Percentiles rank a stretch among this genome's conserved stretches.
phyloP scores from a whole-genome alignment of 1,140 invertebrate genomes.

The Heliconius melpomene region DNA sequence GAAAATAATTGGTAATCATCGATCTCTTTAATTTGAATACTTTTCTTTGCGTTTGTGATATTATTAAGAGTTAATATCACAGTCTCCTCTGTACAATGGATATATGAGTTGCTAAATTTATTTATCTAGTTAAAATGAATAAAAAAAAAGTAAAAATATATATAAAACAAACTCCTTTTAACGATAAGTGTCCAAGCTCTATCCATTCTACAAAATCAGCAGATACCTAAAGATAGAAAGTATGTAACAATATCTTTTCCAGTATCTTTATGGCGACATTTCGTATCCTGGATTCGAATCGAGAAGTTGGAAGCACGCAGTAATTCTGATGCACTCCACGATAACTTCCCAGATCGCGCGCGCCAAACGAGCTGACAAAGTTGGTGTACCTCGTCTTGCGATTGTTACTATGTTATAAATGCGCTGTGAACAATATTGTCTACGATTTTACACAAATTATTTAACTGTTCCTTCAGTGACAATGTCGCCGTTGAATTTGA shows the following conservation, averaged over 20 bases:
- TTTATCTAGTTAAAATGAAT: too few relatives aligned
- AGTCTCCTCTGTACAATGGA: too few relatives aligned
- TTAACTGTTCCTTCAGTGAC: not conserved
- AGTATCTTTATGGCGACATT: conserved; percentile 42
- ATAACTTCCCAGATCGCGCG: conserved; percentile 66
- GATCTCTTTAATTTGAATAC: too few relatives aligned
- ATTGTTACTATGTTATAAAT: conserved; percentile 63
- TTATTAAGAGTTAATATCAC: too few relatives aligned
- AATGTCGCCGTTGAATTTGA: not conserved
- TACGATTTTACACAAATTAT: not conserved
- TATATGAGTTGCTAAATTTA: too few relatives aligned
- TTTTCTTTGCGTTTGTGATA: too few relatives aligned
- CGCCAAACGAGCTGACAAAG: conserved; percentile 72
- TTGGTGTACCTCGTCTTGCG: conserved; percentile 54
- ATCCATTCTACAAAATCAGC: too few relatives aligned
- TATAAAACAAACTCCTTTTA: too few relatives aligned
- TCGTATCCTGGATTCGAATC: conserved; percentile 57
- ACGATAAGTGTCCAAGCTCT: too few relatives aligned
- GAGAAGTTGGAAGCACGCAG: conserved; percentile 64
- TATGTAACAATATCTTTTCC: conserved; percentile 29
- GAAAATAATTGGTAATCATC: too few relatives aligned
- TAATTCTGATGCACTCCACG: conserved; percentile 69
- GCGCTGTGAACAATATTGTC: conserved; percentile 28
- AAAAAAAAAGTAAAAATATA: too few relatives aligned
- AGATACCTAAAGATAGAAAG: too few relatives aligned